Percentiles rank a stretch among this genome's conserved stretches.
Evolutionary conservation across 2,113 vertebrate species (phyloP).

Genomic region (Pseudolaguvia tuberculata): DNA sequence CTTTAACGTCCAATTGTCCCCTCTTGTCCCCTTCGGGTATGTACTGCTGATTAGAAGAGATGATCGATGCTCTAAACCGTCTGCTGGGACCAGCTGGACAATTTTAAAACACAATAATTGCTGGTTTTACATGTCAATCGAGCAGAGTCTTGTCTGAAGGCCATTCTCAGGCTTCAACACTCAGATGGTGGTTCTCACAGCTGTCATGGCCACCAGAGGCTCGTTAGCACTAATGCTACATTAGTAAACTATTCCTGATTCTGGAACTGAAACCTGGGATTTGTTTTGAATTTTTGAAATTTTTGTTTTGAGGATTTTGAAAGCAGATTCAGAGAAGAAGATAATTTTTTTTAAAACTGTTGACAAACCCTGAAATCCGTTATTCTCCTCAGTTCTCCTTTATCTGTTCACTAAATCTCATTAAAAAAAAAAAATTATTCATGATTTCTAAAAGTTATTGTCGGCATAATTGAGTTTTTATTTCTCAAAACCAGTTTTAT

Average conservation of each 20-base stretch:
- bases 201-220: slow-evolving; percentile 24
- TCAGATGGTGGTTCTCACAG: slow-evolving; percentile 24
- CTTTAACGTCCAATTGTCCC: slow-evolving; percentile 39
- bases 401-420: too few relatives aligned
- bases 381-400: too few relatives aligned
- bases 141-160: background rate
- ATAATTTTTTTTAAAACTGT: too few relatives aligned
- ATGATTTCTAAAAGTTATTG: too few relatives aligned
- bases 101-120: slow-evolving; percentile 5
- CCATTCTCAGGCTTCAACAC: slow-evolving; percentile 15
- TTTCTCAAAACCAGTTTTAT: too few relatives aligned
- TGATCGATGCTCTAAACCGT: background rate
- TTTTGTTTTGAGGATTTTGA: background rate
- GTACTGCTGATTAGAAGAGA: slow-evolving; percentile 4
- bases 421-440: too few relatives aligned
- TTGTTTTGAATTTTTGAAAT: background rate
- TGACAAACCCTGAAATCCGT: too few relatives aligned
- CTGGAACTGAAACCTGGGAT: background rate
- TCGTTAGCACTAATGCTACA: slow-evolving; percentile 5
- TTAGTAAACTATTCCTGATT: slow-evolving; percentile 8
- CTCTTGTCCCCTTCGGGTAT: background rate
- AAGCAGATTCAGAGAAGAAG: background rate
- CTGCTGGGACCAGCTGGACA: background rate
- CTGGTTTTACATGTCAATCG: background rate
- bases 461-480: too few relatives aligned